A percentile compares a stretch with the other conserved stretches of the same genome.
These are phyloP conservation scores for Oxyura jamaicensis DNA, from an alignment of 2,113 vertebrate genomes.

Conservation along the genomic window DNA sequence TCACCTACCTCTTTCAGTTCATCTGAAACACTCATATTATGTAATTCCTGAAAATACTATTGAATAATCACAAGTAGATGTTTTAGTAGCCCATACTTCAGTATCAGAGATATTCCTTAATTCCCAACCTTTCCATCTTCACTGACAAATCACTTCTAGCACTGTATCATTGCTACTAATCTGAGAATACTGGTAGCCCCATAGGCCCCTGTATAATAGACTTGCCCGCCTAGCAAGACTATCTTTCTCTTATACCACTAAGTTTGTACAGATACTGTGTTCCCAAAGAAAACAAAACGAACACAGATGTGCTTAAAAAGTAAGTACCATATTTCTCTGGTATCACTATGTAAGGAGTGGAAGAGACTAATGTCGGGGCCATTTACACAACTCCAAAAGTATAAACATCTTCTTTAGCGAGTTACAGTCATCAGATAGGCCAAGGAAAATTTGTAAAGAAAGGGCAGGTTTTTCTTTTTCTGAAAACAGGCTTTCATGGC, in stretches of 20 bases:
- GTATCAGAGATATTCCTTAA: not conserved
- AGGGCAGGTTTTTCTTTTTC: not conserved
- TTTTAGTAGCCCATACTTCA: not conserved
- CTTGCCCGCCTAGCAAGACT: not conserved
- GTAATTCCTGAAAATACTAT: not conserved
- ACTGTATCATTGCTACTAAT: rapidly evolving
- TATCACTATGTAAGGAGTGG: not conserved
- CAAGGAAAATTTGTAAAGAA: not conserved
- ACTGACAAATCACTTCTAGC: not conserved
- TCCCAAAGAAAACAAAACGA: not conserved
- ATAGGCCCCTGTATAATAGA: not conserved
- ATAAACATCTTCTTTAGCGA: not conserved
- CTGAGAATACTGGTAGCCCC: not conserved
- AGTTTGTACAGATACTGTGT: not conserved
- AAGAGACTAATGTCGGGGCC: not conserved
- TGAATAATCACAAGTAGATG: not conserved
- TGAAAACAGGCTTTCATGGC: not conserved
- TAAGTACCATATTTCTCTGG: not conserved
- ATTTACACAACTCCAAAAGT: not conserved
- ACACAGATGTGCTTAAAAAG: not conserved
- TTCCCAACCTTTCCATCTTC: not conserved
- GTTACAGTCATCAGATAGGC: not conserved
- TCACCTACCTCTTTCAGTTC: not conserved
- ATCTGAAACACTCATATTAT: not conserved
- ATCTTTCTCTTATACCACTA: not conserved